Evolutionary conservation across 2,797 vertebrate genomes (phyloP).

Genomic region (Microcaecilia unicolor): DNA sequence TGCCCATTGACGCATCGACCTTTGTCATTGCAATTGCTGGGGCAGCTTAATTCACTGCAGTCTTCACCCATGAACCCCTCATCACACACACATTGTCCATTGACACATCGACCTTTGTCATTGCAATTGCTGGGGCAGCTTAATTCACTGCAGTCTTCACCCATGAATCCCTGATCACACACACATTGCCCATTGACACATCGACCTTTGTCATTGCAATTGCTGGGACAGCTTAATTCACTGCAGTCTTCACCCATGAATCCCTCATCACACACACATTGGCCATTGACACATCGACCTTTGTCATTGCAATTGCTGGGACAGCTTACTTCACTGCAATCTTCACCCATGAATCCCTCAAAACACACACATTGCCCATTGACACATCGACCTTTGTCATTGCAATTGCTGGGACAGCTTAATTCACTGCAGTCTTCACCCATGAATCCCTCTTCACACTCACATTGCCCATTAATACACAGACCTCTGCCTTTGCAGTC

Average conservation of each 20-base stretch:
- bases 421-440: conserved; percentile 66
- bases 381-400: conserved; percentile 64
- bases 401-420: conserved; percentile 74
- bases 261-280: conserved; percentile 72
- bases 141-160: conserved; percentile 63
- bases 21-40: conserved; percentile 10
- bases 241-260: conserved; percentile 72
- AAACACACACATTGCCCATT: conserved; percentile 73
- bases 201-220: conserved; percentile 62
- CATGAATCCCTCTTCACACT: conserved; percentile 62
- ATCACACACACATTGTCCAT: conserved; percentile 58
- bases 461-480: conserved; percentile 65
- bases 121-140: conserved; percentile 60
- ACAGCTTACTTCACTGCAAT: conserved; percentile 73
- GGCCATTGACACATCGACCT: conserved; percentile 69
- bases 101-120: conserved; percentile 40
- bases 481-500: conserved; percentile 64
- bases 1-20: conserved; percentile 44
- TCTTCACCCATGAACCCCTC: conserved; percentile 73
- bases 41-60: conserved; percentile 49
- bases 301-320: conserved; percentile 64
- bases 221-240: conserved; percentile 68
- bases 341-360: conserved; percentile 57
- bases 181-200: conserved; percentile 66
- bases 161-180: conserved; percentile 67